phyloP scores from a whole-genome alignment of 2,113 vertebrate genomes.

The Ochotona curzoniae region DNA sequence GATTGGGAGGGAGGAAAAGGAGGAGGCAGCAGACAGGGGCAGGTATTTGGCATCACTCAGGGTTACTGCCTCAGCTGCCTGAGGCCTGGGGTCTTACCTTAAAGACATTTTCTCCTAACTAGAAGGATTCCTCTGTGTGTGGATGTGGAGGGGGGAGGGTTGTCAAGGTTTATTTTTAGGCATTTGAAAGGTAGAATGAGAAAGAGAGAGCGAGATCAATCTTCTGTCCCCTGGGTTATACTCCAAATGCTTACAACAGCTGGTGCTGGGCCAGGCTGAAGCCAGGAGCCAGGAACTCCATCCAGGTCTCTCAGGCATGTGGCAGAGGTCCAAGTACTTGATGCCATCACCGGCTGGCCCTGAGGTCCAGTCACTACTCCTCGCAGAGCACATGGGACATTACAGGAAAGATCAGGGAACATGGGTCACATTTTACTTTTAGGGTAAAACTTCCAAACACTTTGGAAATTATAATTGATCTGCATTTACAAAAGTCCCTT shows the following conservation, averaged over 20 bases:
- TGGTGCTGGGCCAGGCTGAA: no score
- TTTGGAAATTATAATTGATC: not conserved
- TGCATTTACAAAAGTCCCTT: constrained; percentile 9
- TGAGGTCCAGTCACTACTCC: not conserved
- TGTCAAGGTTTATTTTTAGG: no score
- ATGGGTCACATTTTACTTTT: constrained; percentile 4
- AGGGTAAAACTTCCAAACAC: not conserved
- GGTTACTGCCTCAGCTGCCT: not conserved
- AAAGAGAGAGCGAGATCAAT: no score
- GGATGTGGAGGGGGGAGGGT: no score
- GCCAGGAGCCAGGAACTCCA: no score
- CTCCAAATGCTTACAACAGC: no score
- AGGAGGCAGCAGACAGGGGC: not conserved
- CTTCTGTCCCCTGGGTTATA: no score
- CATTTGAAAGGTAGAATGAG: no score
- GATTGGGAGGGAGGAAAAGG: not conserved
- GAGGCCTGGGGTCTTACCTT: not conserved
- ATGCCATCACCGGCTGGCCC: no score
- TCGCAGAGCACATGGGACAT: not conserved
- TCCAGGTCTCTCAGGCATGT: no score
- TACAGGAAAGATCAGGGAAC: constrained; percentile 1
- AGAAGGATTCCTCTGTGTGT: not conserved
- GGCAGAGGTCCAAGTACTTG: no score
- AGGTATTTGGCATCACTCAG: not conserved
- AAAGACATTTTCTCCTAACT: not conserved